Conservation (phyloP, 2,797 vertebrate genomes). For the Poliocrania exsul region DNA sequence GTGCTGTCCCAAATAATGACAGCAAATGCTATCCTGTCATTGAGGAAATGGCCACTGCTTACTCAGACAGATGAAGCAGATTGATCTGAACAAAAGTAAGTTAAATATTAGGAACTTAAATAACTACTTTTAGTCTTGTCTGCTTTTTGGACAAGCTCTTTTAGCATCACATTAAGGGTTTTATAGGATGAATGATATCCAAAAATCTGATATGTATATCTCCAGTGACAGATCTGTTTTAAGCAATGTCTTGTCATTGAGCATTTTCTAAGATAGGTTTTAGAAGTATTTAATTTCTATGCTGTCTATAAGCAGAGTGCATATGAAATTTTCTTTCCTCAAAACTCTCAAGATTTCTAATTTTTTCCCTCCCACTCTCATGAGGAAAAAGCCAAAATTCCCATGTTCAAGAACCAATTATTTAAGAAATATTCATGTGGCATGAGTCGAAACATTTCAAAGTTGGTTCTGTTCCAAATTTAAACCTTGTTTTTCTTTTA, state of each 20-base stretch:
- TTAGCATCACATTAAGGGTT: not conserved
- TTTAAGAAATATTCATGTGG: not conserved
- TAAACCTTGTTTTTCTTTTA: slow-evolving; percentile 32
- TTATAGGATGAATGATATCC: not conserved
- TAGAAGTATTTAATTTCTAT: not conserved
- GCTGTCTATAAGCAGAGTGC: not conserved
- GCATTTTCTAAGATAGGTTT: not conserved
- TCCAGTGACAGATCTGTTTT: not conserved
- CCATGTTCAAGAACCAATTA: not conserved
- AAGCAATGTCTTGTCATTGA: not conserved
- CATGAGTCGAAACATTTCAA: not conserved
- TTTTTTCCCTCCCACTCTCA: not conserved
- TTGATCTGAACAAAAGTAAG: not conserved
- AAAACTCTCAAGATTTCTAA: not conserved
- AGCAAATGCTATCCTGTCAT: not conserved
- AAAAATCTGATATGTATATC: not conserved
- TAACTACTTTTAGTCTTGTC: not conserved
- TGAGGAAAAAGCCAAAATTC: slow-evolving; percentile 1
- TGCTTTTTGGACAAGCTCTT: not conserved
- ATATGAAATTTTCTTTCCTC: not conserved
- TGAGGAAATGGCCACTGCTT: not conserved
- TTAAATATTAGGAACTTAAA: not conserved
- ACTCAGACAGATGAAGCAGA: not conserved
- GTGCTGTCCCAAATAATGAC: not conserved
- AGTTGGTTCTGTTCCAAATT: slow-evolving; percentile 32